A percentile compares a stretch with the other conserved stretches of the same genome.
These are phyloP conservation scores for Glyphotaelius pellucidus DNA, from an alignment of 2,888 invertebrate species.

Conservation along the genomic window DNA sequence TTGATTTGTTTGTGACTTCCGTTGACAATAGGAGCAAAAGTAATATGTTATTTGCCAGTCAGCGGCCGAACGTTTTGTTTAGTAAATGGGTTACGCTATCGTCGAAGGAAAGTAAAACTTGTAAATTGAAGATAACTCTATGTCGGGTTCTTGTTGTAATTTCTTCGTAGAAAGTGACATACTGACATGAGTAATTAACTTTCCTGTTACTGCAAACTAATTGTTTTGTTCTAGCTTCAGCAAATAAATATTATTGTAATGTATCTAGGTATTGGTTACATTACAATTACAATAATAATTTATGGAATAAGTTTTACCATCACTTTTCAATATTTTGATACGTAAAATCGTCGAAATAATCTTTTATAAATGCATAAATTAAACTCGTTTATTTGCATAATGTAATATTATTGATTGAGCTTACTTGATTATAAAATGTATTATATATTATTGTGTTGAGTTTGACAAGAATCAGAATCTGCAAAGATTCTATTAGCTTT, in stretches of 20 bases:
- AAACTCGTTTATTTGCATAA: not conserved
- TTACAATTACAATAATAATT: too few species aligned
- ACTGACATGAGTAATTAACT: not conserved
- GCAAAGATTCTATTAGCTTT: not conserved
- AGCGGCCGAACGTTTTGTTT: not conserved
- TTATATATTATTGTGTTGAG: not conserved
- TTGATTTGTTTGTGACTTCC: slow-evolving; percentile 2
- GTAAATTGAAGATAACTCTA: slow-evolving; percentile 21
- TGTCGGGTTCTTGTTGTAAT: not conserved
- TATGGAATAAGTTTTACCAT: too few species aligned
- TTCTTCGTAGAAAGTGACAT: slow-evolving; percentile 15
- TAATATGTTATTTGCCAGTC: not conserved
- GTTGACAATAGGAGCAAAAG: not conserved
- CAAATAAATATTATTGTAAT: not conserved
- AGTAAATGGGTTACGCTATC: slow-evolving; percentile 15
- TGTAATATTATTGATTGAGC: not conserved
- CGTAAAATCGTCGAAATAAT: not conserved
- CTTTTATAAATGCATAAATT: not conserved
- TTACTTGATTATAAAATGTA: not conserved
- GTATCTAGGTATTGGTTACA: too few species aligned
- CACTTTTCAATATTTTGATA: not conserved
- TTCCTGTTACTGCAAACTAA: not conserved
- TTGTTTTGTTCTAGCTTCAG: not conserved
- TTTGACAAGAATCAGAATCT: not conserved
- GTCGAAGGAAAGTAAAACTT: slow-evolving; percentile 26